These are phyloP conservation scores for Momotus momota DNA, from an alignment of 2,797 vertebrate species.

Conservation along the genomic window DNA sequence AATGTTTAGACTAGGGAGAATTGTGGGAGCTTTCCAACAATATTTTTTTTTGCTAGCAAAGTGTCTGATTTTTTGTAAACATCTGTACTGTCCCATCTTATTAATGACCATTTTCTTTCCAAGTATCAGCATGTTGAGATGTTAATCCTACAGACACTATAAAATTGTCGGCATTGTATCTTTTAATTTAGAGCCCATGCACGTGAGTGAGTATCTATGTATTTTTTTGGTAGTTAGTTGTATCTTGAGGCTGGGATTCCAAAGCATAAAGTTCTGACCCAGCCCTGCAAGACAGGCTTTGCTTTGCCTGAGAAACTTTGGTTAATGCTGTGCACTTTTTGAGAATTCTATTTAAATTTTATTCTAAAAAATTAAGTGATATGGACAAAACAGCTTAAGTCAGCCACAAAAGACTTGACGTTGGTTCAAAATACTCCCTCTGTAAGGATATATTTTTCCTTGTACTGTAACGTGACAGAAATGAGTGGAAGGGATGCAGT, in stretches of 20 bases:
- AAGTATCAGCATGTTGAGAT: background rate
- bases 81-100: background rate
- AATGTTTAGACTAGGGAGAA: background rate
- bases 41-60: background rate
- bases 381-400: background rate
- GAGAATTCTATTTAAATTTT: background rate
- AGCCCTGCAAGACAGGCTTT: background rate
- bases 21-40: background rate
- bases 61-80: background rate
- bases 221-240: background rate
- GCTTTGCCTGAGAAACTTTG: background rate
- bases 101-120: constrained; percentile 4
- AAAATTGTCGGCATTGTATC: background rate
- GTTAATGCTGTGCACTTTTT: background rate
- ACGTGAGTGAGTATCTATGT: rapidly evolving
- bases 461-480: background rate
- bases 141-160: background rate
- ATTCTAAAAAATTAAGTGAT: background rate
- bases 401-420: background rate
- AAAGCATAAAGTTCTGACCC: background rate
- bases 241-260: background rate
- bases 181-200: background rate
- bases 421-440: background rate
- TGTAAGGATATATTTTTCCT: background rate
- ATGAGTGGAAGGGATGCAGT: background rate